Base-by-base conservation (phyloP, 2,113 vertebrate species). In the Equus quagga region DNA sequence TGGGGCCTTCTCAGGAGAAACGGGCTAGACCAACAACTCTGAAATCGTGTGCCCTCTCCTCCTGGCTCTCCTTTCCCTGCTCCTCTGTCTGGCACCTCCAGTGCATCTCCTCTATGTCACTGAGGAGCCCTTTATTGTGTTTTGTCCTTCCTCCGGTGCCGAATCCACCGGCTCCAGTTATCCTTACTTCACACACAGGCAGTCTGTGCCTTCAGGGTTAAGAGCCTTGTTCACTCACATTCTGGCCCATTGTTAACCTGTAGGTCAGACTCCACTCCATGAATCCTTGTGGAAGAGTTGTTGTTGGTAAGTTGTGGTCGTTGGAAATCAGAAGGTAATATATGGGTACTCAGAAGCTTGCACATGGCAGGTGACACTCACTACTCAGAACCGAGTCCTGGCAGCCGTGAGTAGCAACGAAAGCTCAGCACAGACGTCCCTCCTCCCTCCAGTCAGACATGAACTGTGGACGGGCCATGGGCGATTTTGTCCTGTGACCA, bases 161-260 rank as follows among this genome's bases (percentile, higher is more conserved):
- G 80, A 44, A 19, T 21, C 33, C 41, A 14, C 41, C 6, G 5
- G 19, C 4, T 41, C 24, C 1, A 8, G 1, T 13, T 49, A 24
- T 46, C 28, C 44, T 84, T 13, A 49, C 19, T 33, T 15, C 41
- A 33, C 19, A 41, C 18, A 8, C 44, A 49, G 44, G 62, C 28
- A 12, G 1, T 18, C 1, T 1, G 6, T 0, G 7, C 31, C 44
- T 65, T 49, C 44, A 49, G 44, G 9, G 7, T n/a, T 9, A 18
- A 4, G 21, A 12, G 60, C 44, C 81, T 49, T 4, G 11, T n/a
- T 44, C 62, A n/a, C 44, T 8, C n/a, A 62, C 15, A 82, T 49
- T 44, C 62, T 5, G 62, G 62, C 6, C 60, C 60, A 10, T 21
- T 49, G 44, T 84, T 49, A 8, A 23, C 11, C 62, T 67, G 41